Conservation (phyloP, 1,140 invertebrate genomes). For the Tetranychus cinnabarinus region DNA sequence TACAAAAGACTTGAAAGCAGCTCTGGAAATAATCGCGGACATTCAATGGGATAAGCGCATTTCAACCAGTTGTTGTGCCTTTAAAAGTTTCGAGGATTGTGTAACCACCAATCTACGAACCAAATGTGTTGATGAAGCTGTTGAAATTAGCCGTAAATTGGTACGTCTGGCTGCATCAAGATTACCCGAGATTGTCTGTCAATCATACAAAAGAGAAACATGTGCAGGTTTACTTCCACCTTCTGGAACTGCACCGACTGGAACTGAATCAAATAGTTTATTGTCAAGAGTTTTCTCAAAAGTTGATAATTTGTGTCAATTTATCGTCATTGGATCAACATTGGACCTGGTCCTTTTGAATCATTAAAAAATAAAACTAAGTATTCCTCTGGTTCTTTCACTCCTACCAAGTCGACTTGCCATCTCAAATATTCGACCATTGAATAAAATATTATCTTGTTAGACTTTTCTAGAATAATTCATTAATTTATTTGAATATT, state of each 20-base stretch:
- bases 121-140: constrained; percentile 13
- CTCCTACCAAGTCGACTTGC: too few relatives aligned
- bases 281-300: not conserved
- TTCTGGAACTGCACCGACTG: too few relatives aligned
- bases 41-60: constrained; percentile 12
- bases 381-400: too few relatives aligned
- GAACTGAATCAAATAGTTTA: too few relatives aligned
- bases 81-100: constrained; percentile 6
- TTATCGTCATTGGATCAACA: too few relatives aligned
- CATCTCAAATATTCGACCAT: too few relatives aligned
- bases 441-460: too few relatives aligned
- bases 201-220: not conserved
- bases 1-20: constrained; percentile 14
- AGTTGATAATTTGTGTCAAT: too few relatives aligned
- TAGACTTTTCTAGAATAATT: too few relatives aligned
- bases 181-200: constrained; percentile 14
- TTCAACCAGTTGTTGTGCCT: constrained; percentile 14
- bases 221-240: constrained; percentile 1
- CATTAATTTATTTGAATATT: too few relatives aligned
- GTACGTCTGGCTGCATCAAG: constrained; percentile 13
- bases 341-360: too few relatives aligned
- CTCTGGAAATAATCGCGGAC: constrained; percentile 11
- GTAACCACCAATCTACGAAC: constrained; percentile 10
- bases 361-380: too few relatives aligned
- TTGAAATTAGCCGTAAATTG: constrained; percentile 4